A percentile compares a stretch with the other conserved stretches of the same genome.
These are phyloP conservation scores for Caligus rogercresseyi DNA, from an alignment of 1,140 invertebrate species.

Conservation along the genomic window DNA sequence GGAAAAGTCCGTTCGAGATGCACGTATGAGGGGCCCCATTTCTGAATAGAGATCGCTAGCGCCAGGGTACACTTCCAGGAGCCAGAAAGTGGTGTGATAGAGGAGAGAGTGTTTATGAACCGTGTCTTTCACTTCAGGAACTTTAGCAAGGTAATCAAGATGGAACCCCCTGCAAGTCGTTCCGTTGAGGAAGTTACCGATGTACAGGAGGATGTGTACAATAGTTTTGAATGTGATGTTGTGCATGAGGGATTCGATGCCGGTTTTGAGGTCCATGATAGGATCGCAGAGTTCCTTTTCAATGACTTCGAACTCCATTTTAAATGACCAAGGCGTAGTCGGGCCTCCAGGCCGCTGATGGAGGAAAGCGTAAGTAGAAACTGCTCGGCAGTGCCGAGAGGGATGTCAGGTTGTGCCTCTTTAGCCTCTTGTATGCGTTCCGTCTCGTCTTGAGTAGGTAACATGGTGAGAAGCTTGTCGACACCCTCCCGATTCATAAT, in stretches of 20 bases:
- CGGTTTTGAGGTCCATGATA: conserved; percentile 92
- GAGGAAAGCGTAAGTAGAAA: conserved; percentile 87
- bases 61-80: conserved; percentile 87
- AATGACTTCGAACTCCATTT: conserved; percentile 88
- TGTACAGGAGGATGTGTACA: conserved; percentile 72
- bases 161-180: conserved; percentile 90
- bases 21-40: conserved; percentile 75
- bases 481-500: conserved; percentile 97
- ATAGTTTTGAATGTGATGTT: conserved; percentile 91
- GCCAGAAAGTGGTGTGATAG: conserved; percentile 91
- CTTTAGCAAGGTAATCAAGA: conserved; percentile 90
- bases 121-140: conserved; percentile 97
- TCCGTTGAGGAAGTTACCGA: conserved; percentile 95
- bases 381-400: conserved; percentile 90
- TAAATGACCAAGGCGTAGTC: conserved; percentile 97
- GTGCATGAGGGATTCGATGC: conserved; percentile 66
- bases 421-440: conserved; percentile 89
- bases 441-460: conserved; percentile 91
- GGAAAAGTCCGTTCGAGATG: conserved; percentile 81
- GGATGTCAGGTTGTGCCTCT: conserved; percentile 77
- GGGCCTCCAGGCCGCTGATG: conserved; percentile 80
- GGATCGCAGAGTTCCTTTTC: conserved; percentile 97
- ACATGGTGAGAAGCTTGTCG: conserved; percentile 92
- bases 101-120: conserved; percentile 93
- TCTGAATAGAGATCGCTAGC: conserved; percentile 92